These are phyloP conservation scores for Drosophila prostipennis DNA, from an alignment of 2,888 invertebrate genomes.

Conservation along the genomic window DNA sequence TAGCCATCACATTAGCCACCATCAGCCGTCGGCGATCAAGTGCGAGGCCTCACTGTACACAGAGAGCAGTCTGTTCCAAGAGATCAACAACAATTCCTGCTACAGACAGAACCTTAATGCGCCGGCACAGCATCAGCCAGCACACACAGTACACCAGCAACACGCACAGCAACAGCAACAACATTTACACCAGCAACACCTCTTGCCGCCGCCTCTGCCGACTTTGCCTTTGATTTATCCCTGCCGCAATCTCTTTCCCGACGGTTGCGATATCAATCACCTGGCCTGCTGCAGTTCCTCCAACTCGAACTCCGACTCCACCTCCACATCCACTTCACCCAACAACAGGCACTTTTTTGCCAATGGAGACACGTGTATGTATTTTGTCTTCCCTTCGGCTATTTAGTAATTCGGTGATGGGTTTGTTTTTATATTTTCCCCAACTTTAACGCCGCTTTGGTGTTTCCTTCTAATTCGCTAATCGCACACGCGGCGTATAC, in stretches of 20 bases:
- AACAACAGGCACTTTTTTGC: conserved; percentile 39
- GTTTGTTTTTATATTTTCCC: conserved; percentile 1
- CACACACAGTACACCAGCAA: conserved; percentile 13
- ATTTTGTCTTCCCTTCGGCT: conserved; percentile 27
- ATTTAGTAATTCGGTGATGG: conserved; percentile 28
- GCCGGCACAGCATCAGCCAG: conserved; percentile 15
- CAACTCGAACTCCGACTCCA: conserved; percentile 28
- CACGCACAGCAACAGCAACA: conserved; percentile 20
- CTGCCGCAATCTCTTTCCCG: conserved; percentile 80
- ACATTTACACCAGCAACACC: conserved; percentile 12
- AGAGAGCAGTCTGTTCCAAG: conserved; percentile 55
- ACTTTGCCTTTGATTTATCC: conserved; percentile 76
- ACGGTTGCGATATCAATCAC: conserved; percentile 79
- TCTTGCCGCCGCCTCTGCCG: conserved; percentile 38
- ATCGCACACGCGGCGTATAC: conserved; percentile 60
- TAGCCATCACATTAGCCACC: conserved; percentile 21
- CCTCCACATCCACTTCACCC: conserved; percentile 10
- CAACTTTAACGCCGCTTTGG: conserved; percentile 8
- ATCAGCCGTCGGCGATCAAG: conserved; percentile 61
- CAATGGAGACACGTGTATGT: conserved; percentile 73
- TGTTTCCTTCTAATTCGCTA: conserved; percentile 53
- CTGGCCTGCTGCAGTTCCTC: conserved; percentile 56
- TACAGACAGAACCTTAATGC: conserved; percentile 68
- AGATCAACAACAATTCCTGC: conserved; percentile 79
- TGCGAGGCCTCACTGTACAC: conserved; percentile 59